These are phyloP conservation scores for Chironomus tepperi DNA, from an alignment of 1,140 invertebrate genomes.

Conservation along the genomic window DNA sequence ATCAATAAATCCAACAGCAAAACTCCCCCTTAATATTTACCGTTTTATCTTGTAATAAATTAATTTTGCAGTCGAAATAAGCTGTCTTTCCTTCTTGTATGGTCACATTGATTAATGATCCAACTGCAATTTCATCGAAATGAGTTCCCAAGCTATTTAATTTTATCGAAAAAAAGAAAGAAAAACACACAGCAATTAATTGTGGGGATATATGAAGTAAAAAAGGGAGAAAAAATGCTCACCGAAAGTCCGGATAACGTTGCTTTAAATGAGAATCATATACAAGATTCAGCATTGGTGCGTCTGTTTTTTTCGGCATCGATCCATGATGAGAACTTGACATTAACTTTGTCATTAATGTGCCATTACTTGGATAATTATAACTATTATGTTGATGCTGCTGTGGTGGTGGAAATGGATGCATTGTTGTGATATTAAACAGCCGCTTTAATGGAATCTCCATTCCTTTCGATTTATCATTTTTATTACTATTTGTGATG, in stretches of 20 bases:
- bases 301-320: slow-evolving; percentile 46
- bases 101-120: slow-evolving; percentile 54
- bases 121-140: slow-evolving; percentile 46
- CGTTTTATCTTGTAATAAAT: slow-evolving; percentile 67
- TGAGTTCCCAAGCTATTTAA: slow-evolving; percentile 49
- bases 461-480: background rate
- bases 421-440: background rate
- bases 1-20: too few species aligned
- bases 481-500: slow-evolving; percentile 17
- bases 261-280: slow-evolving; percentile 50
- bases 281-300: slow-evolving; percentile 62
- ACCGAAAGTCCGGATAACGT: slow-evolving; percentile 16
- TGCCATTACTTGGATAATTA: slow-evolving; percentile 1
- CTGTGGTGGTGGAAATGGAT: background rate
- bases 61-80: slow-evolving; percentile 65
- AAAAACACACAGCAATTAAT: background rate
- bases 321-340: background rate
- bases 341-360: background rate
- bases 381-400: slow-evolving; percentile 7
- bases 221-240: background rate
- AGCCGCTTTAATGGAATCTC: background rate
- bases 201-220: background rate
- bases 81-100: slow-evolving; percentile 64
- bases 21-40: slow-evolving; percentile 45
- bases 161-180: background rate